phyloP scores from a whole-genome alignment of 2,797 vertebrate species.

The Sternarchorhynchus goeldii region DNA sequence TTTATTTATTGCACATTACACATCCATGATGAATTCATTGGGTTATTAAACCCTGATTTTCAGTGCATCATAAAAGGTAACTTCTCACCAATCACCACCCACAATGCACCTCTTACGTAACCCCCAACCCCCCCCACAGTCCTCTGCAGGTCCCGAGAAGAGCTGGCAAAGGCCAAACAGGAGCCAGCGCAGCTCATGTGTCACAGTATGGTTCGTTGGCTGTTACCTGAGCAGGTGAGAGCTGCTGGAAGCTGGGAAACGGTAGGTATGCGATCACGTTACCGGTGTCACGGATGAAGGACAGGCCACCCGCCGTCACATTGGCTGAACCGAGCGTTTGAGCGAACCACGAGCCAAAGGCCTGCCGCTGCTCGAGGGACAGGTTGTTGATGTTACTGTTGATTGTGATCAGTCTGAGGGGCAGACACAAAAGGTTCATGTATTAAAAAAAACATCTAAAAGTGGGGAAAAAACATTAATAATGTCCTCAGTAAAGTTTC shows the following conservation, averaged over 20 bases:
- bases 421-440: not conserved
- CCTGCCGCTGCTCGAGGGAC: slow-evolving; percentile 67
- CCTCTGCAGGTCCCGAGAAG: slow-evolving; percentile 39
- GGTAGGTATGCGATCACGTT: slow-evolving; percentile 80
- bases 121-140: slow-evolving; percentile 37
- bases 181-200: slow-evolving; percentile 62
- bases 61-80: slow-evolving; percentile 50
- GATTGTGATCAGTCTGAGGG: slow-evolving; percentile 69
- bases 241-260: slow-evolving; percentile 79
- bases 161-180: slow-evolving; percentile 46
- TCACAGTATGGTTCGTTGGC: slow-evolving; percentile 67
- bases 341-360: slow-evolving; percentile 77
- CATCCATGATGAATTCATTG: slow-evolving; percentile 60
- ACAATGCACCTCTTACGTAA: too few relatives aligned
- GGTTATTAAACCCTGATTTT: slow-evolving; percentile 60
- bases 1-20: slow-evolving; percentile 25
- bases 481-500: too few relatives aligned
- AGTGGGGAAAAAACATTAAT: not conserved
- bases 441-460: not conserved
- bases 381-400: slow-evolving; percentile 67
- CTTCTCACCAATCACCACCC: slow-evolving; percentile 53
- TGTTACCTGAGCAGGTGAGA: slow-evolving; percentile 84
- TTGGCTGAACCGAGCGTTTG: slow-evolving; percentile 55
- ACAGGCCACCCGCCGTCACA: slow-evolving; percentile 63
- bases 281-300: slow-evolving; percentile 74